Evolutionary conservation across 2,797 vertebrate species (phyloP), one percentile per base, ranked within the genome.

Genomic region (Thripadectes ignobilis): DNA sequence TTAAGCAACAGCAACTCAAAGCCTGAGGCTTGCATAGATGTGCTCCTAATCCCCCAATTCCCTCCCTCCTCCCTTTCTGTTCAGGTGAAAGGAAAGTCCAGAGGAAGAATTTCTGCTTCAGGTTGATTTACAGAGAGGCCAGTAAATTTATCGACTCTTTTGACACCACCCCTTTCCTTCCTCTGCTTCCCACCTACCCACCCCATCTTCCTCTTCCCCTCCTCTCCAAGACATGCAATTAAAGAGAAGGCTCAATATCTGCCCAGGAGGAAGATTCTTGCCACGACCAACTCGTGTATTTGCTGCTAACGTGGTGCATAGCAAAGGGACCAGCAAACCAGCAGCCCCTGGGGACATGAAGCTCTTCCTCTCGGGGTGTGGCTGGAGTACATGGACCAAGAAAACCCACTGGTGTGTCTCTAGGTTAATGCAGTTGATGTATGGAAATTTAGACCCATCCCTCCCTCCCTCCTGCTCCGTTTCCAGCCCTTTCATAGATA

Each of bases 21-120:
- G 36, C 48, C 24, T 72, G 75, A 82, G 46, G 14, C 75, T 82
- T 92, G 45, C 61, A 13, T 6, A 59, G 43, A 18, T 34, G 24
- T 72, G 49, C 34, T 88, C 67, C 62, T 77, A 79, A 91, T 34
- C 63, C 76, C 92, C 90, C 87, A 10, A 41, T 88, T 89, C 75
- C 93, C 73, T 84, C 71, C 87, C 72, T 83, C 82, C 79, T 74
- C 88, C 95, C 89, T 96, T 95, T 96, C 85, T 91, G 41, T 85
- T 96, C 96, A 97, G 96, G 97, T 95, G 94, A 96, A 97, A 92
- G 96, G 84, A 91, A 94, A 92, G 88, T 94, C 94, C 95, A 90
- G 95, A 93, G 95, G 96, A 96, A 93, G 95, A 95, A 78, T 88
- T 96, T 94, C 95, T 89, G 88, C 94, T 96, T 97, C 96, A 96